A percentile compares a stretch with the other conserved stretches of the same genome.
Evolutionary conservation across 2,113 vertebrate genomes (phyloP).

Genomic region (Thamnophis sirtalis): DNA sequence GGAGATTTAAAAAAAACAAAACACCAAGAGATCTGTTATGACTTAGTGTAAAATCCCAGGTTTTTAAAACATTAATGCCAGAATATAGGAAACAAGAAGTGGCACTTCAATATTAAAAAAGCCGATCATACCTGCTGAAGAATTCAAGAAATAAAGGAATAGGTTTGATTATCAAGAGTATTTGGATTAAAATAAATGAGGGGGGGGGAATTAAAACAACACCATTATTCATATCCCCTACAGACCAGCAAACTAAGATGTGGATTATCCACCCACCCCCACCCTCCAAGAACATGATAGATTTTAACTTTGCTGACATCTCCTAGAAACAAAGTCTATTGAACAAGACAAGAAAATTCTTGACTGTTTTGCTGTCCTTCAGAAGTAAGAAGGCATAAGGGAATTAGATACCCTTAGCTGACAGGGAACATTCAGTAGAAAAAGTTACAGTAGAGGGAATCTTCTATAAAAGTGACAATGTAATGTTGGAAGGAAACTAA

Average conservation of each 20-base stretch:
- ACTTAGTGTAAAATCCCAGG: background rate
- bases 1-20: background rate
- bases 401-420: background rate
- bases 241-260: background rate
- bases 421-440: background rate
- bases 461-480: background rate
- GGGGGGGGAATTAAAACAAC: background rate
- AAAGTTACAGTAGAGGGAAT: background rate
- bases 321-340: background rate
- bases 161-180: background rate
- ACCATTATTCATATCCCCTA: background rate
- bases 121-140: background rate
- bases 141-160: background rate
- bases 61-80: background rate
- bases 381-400: background rate
- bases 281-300: background rate
- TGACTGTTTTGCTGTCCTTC: background rate
- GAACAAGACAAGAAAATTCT: background rate
- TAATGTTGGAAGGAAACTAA: background rate
- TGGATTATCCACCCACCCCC: background rate
- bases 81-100: background rate
- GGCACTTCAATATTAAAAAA: background rate
- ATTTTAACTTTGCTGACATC: background rate
- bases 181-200: background rate
- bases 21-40: background rate